Percentiles rank a stretch among this genome's conserved stretches.
Evolutionary conservation across 2,113 vertebrate species (phyloP).

Genomic region (Sula dactylatra): DNA sequence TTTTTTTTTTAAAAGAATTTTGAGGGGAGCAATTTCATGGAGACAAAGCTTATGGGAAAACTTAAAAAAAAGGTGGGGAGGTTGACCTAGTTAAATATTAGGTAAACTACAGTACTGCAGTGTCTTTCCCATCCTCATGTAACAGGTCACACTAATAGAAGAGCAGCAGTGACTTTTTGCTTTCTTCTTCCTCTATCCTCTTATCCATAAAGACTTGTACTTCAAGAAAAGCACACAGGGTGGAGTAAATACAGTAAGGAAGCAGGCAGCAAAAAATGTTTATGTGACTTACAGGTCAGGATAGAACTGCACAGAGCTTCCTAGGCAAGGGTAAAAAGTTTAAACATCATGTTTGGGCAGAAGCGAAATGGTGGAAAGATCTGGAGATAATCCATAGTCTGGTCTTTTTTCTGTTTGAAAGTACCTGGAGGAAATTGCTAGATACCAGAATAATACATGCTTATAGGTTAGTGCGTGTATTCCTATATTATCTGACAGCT

Average conservation of each 20-base stretch:
- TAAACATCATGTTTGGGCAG: neutral
- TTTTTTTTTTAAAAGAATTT: neutral
- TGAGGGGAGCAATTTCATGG: neutral
- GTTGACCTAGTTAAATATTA: neutral
- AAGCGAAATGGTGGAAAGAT: neutral
- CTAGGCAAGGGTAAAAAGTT: neutral
- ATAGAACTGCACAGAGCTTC: neutral
- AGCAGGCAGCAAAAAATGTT: neutral
- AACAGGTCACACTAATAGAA: too few relatives aligned
- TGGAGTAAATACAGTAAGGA: neutral
- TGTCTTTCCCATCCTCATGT: neutral
- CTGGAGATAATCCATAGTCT: neutral
- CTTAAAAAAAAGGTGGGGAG: neutral
- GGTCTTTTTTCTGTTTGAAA: neutral
- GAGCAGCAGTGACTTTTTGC: neutral
- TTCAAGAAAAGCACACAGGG: neutral
- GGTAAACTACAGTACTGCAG: neutral
- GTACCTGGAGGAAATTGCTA: neutral
- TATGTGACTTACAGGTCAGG: neutral
- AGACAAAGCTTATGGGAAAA: neutral
- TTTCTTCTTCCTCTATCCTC: neutral
- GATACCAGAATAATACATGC: neutral
- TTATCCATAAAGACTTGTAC: neutral
- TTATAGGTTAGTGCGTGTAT: rapidly evolving
- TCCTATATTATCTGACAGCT: neutral